A percentile compares a stretch with the other conserved stretches of the same genome.
phyloP scores from a whole-genome alignment of 1,140 invertebrate species.

The Drosophila aff. region DNA sequence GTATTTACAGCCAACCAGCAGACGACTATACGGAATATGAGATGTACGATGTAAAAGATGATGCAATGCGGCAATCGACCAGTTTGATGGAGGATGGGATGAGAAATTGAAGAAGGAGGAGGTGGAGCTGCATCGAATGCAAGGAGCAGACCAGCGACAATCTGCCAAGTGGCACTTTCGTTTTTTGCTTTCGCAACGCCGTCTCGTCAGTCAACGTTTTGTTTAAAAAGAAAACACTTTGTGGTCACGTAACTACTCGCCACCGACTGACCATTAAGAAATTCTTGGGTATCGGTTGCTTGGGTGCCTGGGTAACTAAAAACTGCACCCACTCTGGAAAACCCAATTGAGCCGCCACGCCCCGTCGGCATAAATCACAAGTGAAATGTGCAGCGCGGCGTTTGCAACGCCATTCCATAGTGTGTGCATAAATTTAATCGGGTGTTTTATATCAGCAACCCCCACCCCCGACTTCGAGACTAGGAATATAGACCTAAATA shows the following conservation, averaged over 20 bases:
- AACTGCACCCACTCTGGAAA: slow-evolving; percentile 36
- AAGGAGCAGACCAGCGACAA: slow-evolving; percentile 50
- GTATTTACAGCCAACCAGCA: slow-evolving; percentile 69
- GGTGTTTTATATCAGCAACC: slow-evolving; percentile 51
- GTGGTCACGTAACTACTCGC: slow-evolving; percentile 63
- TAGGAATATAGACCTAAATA: slow-evolving; percentile 47
- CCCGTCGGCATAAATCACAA: slow-evolving; percentile 72
- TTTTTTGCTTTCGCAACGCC: slow-evolving; percentile 53
- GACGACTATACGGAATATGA: slow-evolving; percentile 60
- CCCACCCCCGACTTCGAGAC: slow-evolving; percentile 13
- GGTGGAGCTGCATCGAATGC: slow-evolving; percentile 29
- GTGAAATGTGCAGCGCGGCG: slow-evolving; percentile 60
- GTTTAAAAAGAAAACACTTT: slow-evolving; percentile 33
- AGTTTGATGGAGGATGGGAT: slow-evolving; percentile 6
- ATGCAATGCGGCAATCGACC: slow-evolving; percentile 62
- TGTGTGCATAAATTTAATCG: slow-evolving; percentile 73
- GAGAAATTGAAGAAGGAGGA: neutral
- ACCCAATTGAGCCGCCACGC: slow-evolving; percentile 37
- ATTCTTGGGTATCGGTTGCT: slow-evolving; percentile 48
- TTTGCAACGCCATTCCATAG: slow-evolving; percentile 38
- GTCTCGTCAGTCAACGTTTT: slow-evolving; percentile 36
- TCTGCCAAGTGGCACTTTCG: slow-evolving; percentile 65
- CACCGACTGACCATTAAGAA: slow-evolving; percentile 68
- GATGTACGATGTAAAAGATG: slow-evolving; percentile 62
- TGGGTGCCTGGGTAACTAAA: slow-evolving; percentile 3